phyloP scores from a whole-genome alignment of 2,888 invertebrate genomes.

The Amiota minor region DNA sequence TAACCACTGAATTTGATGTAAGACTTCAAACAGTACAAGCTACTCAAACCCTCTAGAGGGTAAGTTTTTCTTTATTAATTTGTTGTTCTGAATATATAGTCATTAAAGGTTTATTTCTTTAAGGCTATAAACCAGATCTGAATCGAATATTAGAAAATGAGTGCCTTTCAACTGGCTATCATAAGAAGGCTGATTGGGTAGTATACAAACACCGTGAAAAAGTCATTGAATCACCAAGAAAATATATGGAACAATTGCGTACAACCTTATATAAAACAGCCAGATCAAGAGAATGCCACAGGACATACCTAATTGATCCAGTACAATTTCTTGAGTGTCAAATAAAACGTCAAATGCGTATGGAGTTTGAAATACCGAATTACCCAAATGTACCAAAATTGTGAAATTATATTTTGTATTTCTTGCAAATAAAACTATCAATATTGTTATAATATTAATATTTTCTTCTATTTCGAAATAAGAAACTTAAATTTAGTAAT shows the following conservation, averaged over 20 bases:
- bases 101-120: background rate
- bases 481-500: too few species aligned
- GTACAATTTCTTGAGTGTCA: conserved; percentile 29
- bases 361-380: conserved; percentile 12
- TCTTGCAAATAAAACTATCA: background rate
- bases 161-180: conserved; percentile 38
- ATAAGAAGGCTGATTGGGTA: background rate
- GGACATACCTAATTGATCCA: conserved; percentile 11
- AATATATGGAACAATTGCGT: conserved; percentile 13
- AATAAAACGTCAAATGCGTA: conserved; percentile 26
- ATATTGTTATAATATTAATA: too few species aligned
- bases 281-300: conserved; percentile 21
- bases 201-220: background rate
- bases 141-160: background rate
- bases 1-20: too few species aligned
- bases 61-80: background rate
- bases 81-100: too few species aligned
- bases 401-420: conserved; percentile 23
- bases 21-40: too few species aligned
- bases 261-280: background rate
- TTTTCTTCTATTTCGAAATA: too few species aligned
- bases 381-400: conserved; percentile 19
- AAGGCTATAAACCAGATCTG: background rate
- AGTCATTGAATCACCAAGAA: background rate
- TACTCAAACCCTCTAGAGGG: background rate